These are phyloP conservation scores for Drosophila rhopaloa DNA, from an alignment of 1,140 invertebrate species.

Conservation along the genomic window DNA sequence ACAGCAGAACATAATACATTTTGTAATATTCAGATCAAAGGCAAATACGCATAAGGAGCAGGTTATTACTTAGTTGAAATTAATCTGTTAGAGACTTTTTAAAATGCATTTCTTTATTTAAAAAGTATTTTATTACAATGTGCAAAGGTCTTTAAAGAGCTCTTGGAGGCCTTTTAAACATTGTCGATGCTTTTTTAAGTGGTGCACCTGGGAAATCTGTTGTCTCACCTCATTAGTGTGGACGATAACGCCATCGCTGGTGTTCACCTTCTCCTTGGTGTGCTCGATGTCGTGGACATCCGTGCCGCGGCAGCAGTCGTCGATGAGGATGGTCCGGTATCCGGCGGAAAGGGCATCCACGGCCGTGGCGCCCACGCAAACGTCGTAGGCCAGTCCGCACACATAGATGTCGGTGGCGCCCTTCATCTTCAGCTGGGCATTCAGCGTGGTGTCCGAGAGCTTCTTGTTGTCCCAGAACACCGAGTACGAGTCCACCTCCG, in stretches of 20 bases:
- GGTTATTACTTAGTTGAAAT: too few species aligned
- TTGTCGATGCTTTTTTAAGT: too few species aligned
- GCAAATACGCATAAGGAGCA: too few species aligned
- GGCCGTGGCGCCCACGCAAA: slow-evolving; percentile 97
- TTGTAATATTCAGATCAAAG: too few species aligned
- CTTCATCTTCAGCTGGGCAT: slow-evolving; percentile 90
- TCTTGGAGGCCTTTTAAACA: too few species aligned
- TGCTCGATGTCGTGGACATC: slow-evolving; percentile 92
- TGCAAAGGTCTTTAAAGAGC: too few species aligned
- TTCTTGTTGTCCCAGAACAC: slow-evolving; percentile 99
- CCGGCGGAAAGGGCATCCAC: slow-evolving; percentile 94
- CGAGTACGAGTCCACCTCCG: slow-evolving; percentile 98
- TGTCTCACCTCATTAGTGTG: slow-evolving; percentile 87
- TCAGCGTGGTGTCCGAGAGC: slow-evolving; percentile 93
- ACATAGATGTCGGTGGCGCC: slow-evolving; percentile 97
- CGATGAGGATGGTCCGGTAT: slow-evolving; percentile 94
- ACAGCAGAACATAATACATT: too few species aligned
- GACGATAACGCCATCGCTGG: slow-evolving; percentile 91
- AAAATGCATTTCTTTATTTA: too few species aligned
- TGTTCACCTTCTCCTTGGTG: slow-evolving; percentile 90
- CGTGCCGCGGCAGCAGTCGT: slow-evolving; percentile 96
- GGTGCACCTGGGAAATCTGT: too few species aligned
- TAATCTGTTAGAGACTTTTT: too few species aligned
- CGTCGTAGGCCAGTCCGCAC: slow-evolving; percentile 97
- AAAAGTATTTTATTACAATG: too few species aligned